phyloP scores from a whole-genome alignment of 2,113 vertebrate genomes.

The Sardina pilchardus region DNA sequence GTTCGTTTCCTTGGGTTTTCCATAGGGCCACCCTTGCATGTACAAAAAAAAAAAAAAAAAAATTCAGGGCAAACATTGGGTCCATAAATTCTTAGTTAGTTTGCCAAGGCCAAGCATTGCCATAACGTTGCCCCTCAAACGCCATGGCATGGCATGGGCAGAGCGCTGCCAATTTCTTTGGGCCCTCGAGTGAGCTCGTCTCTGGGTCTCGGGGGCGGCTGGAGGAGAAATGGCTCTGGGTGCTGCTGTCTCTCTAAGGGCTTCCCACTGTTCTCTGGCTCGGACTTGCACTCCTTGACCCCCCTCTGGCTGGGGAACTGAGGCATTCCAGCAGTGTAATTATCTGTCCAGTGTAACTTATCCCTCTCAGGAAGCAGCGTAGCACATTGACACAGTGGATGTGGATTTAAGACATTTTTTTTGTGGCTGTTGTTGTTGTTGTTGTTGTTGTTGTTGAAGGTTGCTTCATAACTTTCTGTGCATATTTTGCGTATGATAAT shows the following conservation, averaged over 20 bases:
- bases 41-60: background rate
- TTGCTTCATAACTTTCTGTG: background rate
- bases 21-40: background rate
- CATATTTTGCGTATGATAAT: too few species aligned
- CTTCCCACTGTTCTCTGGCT: conserved; percentile 44
- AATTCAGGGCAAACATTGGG: background rate
- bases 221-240: background rate
- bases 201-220: background rate
- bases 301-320: conserved; percentile 58
- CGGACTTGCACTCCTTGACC: conserved; percentile 35
- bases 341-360: conserved; percentile 56
- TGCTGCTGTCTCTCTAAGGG: conserved; percentile 10
- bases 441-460: background rate
- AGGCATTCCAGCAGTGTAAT: conserved; percentile 64
- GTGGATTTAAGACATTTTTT: conserved; percentile 45
- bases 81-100: background rate
- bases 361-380: conserved; percentile 50
- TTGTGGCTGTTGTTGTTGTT: background rate
- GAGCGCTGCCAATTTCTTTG: background rate
- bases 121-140: background rate
- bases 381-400: conserved; percentile 38
- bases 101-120: background rate
- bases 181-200: background rate
- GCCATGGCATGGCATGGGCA: background rate
- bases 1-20: background rate